Base-by-base conservation (phyloP, 2,113 vertebrate genomes). In the Narcine bancroftii region DNA sequence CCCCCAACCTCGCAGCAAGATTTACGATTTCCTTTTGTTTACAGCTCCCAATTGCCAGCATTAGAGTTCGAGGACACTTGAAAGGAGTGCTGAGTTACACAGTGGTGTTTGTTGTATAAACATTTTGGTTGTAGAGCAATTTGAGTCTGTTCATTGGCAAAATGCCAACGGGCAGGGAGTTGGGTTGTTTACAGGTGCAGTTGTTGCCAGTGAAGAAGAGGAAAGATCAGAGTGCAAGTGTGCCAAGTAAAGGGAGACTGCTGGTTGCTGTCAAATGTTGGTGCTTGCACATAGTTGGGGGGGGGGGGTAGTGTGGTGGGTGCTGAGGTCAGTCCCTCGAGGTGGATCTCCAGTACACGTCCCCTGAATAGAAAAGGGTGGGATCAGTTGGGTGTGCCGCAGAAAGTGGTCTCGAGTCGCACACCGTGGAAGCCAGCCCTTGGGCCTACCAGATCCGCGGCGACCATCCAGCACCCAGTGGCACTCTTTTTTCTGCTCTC, bases 21-120 rank as follows among this genome's bases (percentile, higher is more conserved):
- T 60, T 6, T 21, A 3, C 81, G 15, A 56, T 63, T 60, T 60
- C 29, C 53, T 56, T 87, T 19, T 5, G 60, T 87, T 50, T 21
- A 29, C 81, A 21, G 53, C 81, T 87, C 81, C 53, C 81, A 87
- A n/a, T 29, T 91, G 89, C 26, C 65, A 69, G 39, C 21, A 33
- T 69, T 45, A 91, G 89, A 45, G 39, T 24, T 91, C 2, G 0
- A 47, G 89, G 65, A 91, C 21, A 69, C 63, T 66, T 91, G 1
- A 15, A 60, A 91, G 39, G 63, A 69, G 65, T 42, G 89, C 63
- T 45, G 33, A 87, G 50, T 75, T 87, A 87, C 81, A 60, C 53
- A 87, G 50, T 91, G 89, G 39, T 71, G 39, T 69, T 66, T 91
- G 39, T 91, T 69, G 89, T 91, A 39, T 91, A 91, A 91, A 91